A percentile compares a stretch with the other conserved stretches of the same genome.
phyloP scores from a whole-genome alignment of 2,888 invertebrate genomes.

The Scaptomyza flava region DNA sequence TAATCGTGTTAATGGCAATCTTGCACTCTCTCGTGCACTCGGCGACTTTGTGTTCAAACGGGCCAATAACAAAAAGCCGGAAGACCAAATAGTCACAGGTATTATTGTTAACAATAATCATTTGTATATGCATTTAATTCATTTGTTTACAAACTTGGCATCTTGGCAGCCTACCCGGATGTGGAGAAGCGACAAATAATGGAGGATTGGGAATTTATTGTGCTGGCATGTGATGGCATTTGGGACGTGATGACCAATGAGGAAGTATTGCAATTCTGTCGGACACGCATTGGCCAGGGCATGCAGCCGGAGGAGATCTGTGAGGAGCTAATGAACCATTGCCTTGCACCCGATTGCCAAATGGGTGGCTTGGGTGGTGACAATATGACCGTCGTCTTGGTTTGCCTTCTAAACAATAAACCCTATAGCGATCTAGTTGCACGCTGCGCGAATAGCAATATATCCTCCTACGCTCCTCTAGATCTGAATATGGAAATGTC shows the following conservation, averaged over 20 bases:
- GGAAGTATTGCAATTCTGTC: conserved; percentile 96
- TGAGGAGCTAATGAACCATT: conserved; percentile 96
- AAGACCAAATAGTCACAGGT: conserved; percentile 99
- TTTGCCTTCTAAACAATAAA: conserved; percentile 88
- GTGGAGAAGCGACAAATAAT: conserved; percentile 92
- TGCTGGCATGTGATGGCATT: conserved; percentile 99
- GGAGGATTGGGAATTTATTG: conserved; percentile 97
- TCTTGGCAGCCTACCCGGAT: conserved; percentile 93
- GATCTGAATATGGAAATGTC: conserved; percentile 28
- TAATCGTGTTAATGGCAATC: conserved; percentile 98
- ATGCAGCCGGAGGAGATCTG: conserved; percentile 97
- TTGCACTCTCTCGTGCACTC: conserved; percentile 97
- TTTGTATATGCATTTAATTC: not conserved
- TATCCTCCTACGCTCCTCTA: conserved; percentile 6
- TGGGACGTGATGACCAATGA: conserved; percentile 99
- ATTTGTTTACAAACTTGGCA: conserved; percentile 19
- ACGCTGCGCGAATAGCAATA: conserved; percentile 68
- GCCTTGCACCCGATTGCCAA: conserved; percentile 98
- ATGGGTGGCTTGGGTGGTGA: conserved; percentile 99
- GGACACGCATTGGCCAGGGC: conserved; percentile 91
- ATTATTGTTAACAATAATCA: conserved; percentile 46
- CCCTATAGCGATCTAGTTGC: conserved; percentile 82
- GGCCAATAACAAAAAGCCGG: conserved; percentile 91
- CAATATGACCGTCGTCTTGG: conserved; percentile 98
- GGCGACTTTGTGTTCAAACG: conserved; percentile 99